Conservation (phyloP, 2,888 invertebrate species). For the Troilus luridus region DNA sequence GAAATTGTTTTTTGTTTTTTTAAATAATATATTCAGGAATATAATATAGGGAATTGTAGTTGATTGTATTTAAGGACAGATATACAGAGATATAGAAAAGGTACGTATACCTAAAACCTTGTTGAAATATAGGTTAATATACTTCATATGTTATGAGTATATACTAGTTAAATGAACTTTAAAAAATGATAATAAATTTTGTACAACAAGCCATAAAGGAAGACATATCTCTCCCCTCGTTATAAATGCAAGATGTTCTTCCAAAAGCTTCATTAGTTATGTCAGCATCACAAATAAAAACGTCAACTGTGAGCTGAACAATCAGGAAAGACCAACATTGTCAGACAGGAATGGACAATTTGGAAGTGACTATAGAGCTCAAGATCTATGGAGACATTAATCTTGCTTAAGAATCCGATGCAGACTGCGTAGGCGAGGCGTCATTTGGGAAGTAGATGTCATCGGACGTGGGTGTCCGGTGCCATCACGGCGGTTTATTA, state of each 20-base stretch:
- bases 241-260: background rate
- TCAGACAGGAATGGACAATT: background rate
- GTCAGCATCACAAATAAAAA: background rate
- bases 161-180: too few species aligned
- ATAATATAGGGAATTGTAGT: too few species aligned
- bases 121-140: too few species aligned
- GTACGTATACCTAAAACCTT: too few species aligned
- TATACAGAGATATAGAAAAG: too few species aligned
- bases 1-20: too few species aligned
- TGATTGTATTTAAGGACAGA: too few species aligned
- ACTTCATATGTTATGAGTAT: too few species aligned
- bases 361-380: background rate
- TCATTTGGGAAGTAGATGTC: conserved; percentile 40
- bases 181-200: too few species aligned
- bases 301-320: background rate
- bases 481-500: background rate
- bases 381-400: conserved; percentile 20
- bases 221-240: background rate
- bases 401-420: conserved; percentile 30
- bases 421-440: background rate
- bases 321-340: background rate
- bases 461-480: conserved; percentile 28
- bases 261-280: background rate
- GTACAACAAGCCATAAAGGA: background rate
- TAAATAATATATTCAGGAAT: too few species aligned